Evolutionary conservation across 2,888 invertebrate species (phyloP), one percentile per base, ranked within the genome.

Genomic region (Choristoneura rosaceana): DNA sequence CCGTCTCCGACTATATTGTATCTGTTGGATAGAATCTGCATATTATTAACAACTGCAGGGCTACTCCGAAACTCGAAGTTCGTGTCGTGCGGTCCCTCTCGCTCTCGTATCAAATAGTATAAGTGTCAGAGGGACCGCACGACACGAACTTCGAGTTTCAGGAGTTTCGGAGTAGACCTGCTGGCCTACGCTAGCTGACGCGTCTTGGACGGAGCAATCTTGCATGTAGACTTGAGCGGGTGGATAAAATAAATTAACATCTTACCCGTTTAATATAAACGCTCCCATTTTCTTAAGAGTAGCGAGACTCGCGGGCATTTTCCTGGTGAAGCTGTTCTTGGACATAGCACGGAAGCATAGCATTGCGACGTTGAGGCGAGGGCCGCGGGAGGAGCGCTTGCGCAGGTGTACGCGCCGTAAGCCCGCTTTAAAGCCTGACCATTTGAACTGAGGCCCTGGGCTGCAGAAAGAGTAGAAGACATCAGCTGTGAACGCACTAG

Each of bases 261-360:
- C 3, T 43, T 95, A 91, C 73, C 97, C 96, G 81, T 96, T 93
- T 14, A 97, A 86, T 14, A 96, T 93, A 52, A 95, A 87, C 4
- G 95, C 95, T 50, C 94, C 88, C 47, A 97, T 85, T 45, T 95
- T 91, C 9, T 93, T 95, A 66, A 97, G 84, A 85, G 95, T 97
- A 7, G 94, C 91, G 82, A 96, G 96, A 4, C 96, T 95, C 80
- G 95, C 95, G 0, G 97, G 97, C 65, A 97, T 87, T 83, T 96
- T 97, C 47, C 97, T 93, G 63, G 96, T 95, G 80, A 96, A 97
- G 38, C 96, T 96, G 89, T 97, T 96, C 64, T 96, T 94, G 4
- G 98, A 98, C 15, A 98, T 82, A 0, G 98, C 98, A 90, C 98
- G 98, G 77, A 97, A 96, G 2, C 97, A 97, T 77, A 97, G 95